Conservation (phyloP, 2,113 vertebrate genomes). For the Hippopotamus amphibius region DNA sequence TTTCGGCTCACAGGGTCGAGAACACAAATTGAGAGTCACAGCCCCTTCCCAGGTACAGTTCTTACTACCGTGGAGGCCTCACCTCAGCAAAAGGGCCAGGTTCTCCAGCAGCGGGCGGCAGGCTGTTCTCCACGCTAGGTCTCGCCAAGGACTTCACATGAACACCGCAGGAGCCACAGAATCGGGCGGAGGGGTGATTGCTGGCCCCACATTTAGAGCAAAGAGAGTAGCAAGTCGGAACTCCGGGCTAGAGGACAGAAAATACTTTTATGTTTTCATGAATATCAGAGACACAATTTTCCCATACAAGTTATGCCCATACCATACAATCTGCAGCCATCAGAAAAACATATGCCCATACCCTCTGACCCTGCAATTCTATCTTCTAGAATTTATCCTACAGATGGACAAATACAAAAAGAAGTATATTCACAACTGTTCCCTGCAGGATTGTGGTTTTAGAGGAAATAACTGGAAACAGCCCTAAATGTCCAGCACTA, state of each 20-base stretch:
- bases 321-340: not conserved
- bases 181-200: conserved; percentile 87
- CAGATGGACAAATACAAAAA: conserved; percentile 10
- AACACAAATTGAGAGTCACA: not conserved
- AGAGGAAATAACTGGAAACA: conserved; percentile 42
- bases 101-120: conserved; percentile 14
- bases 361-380: not conserved
- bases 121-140: conserved; percentile 24
- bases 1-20: not conserved
- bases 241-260: conserved; percentile 84
- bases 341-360: not conserved
- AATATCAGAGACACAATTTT: conserved; percentile 28
- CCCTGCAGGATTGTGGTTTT: not conserved
- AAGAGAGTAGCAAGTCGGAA: conserved; percentile 81
- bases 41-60: not conserved
- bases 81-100: conserved; percentile 74
- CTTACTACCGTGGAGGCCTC: not conserved
- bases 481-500: not conserved
- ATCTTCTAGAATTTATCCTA: conserved; percentile 19
- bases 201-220: conserved; percentile 91
- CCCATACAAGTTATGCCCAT: not conserved
- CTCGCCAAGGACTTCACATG: conserved; percentile 85
- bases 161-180: conserved; percentile 91
- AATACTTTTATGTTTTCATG: conserved; percentile 11
- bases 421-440: not conserved